Evolutionary conservation across 2,797 vertebrate species (phyloP), one percentile per base, ranked within the genome.

Genomic region (Tokudaia tokunoshimensis): DNA sequence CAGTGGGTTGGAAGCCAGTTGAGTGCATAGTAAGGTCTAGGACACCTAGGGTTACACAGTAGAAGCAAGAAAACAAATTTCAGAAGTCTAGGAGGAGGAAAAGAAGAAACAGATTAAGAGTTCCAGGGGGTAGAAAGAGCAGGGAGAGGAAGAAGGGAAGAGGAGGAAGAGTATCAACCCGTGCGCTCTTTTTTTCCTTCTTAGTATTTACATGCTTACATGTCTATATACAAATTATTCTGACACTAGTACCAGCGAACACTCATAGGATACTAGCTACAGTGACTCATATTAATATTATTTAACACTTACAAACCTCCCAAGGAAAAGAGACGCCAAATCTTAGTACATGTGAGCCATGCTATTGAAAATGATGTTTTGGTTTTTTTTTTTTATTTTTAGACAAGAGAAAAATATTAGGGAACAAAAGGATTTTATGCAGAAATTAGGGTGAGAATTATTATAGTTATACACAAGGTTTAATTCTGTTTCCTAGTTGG

Each of bases 391-490:
- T 26, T 34, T 57, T 47, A 17, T 59, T 47, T 85, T 57, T 63
- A n/a, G 70, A 59, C 89, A 89, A 87, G 15, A 82, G 17, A 29
- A 65, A 93, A 89, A 57, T 59, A 92, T 1, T 93, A 12, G 24
- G 41, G 20, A 63, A 74, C 84, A 89, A 80, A 70, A 65, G 15
- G 22, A 72, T 67, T 65, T 84, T 96, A 34, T 85, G 52, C 47
- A 94, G 55, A n/a, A 94, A 89, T 57, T 65, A 52, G 11, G 20
- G 20, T 86, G 37, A 92, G 29, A 86, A n/a, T 89, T 91, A 81
- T n/a, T 83, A n/a, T 41, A 93, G 44, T 63, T 93, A 87, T 91
- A 26, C 41, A 61, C 31, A 84, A 86, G 94, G 65, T 87, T 72
- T 86, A 94, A 91, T 63, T 93, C 20, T 55, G 34, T 92, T 92